Base-by-base conservation (phyloP, 2,888 invertebrate species). In the Leptinotarsa haldemani region DNA sequence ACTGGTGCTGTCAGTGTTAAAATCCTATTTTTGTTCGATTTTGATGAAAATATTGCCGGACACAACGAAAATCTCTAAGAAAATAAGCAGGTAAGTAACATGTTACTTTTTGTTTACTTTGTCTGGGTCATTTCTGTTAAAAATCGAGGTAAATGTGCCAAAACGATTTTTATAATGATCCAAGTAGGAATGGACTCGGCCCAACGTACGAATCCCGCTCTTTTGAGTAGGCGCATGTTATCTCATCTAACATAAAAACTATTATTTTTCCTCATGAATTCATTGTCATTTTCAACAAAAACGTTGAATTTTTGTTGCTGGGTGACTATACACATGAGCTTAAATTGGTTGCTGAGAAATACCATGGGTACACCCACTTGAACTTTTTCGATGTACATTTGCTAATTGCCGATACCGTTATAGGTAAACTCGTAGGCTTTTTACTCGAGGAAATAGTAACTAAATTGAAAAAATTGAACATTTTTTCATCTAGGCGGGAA, bases 31-130 rank as follows among this genome's bases (percentile, higher is more conserved):
- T 83, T 92, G 91, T 91, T 91, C 91, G 89, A 93, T 90, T 90
- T 93, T 88, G 90, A 91, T 90, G 92, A 91, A 90, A 92, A 90
- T 90, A 90, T 91, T 83, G 87, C 89, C 86, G 90, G 92, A 90
- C 92, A 91, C 89, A 90, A 90, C 89, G 90, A 92, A 90, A 90
- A 90, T 88, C 90, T 90, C 88, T 86, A 88, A 82, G 90, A 89
- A 89, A 92, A 91, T 90, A 91, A 91, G 90, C 90, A 90, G 90
- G 93, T 93, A 89, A 92, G 93, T 92, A 82, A 73, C 74, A 56
- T 52, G 48, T 65, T 40, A 75, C 76, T 80, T 83, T 83, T 84
- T 75, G 73, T 71, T 74, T 77, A 76, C 74, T 82, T 82, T 80
- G 80, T 83, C 78, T 52, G 48, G 56, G 72, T 70, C 79, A 82